phyloP scores from a whole-genome alignment of 1,140 invertebrate genomes.

The Danaus melanippus region DNA sequence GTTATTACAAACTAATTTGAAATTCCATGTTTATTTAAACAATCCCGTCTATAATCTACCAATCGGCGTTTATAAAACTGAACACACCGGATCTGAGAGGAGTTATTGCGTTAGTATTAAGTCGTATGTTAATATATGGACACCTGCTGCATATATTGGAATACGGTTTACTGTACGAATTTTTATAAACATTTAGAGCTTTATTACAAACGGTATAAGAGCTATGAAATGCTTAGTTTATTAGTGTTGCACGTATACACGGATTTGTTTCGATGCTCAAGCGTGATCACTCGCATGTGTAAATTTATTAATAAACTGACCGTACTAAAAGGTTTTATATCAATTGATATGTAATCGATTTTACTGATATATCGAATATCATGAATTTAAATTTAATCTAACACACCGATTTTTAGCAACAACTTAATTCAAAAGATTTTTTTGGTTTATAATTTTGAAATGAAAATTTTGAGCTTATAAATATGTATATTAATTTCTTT shows the following conservation, averaged over 20 bases:
- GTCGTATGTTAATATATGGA: constrained; percentile 69
- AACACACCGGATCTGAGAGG: constrained; percentile 51
- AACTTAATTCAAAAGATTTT: no score
- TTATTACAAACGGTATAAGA: constrained; percentile 5
- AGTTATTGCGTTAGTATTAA: constrained; percentile 55
- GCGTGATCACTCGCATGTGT: constrained; percentile 56
- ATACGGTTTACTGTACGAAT: constrained; percentile 15
- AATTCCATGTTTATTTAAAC: constrained; percentile 27
- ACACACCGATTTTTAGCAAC: no score
- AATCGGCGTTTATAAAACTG: constrained; percentile 35
- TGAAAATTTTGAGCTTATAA: no score
- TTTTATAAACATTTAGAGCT: not conserved
- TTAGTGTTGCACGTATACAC: constrained; percentile 18
- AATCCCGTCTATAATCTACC: constrained; percentile 23
- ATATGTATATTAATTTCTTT: no score
- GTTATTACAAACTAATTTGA: constrained; percentile 15
- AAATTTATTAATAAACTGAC: constrained; percentile 60
- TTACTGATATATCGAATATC: no score
- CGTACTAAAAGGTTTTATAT: constrained; percentile 53
- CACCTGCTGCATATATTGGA: constrained; percentile 71
- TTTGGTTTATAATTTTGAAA: no score
- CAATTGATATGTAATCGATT: constrained; percentile 33
- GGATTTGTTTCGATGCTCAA: constrained; percentile 49
- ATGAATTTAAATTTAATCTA: no score
- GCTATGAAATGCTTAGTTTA: constrained; percentile 6